These are phyloP conservation scores for Galendromus occidentalis DNA, from an alignment of 1,140 invertebrate genomes.

Conservation along the genomic window DNA sequence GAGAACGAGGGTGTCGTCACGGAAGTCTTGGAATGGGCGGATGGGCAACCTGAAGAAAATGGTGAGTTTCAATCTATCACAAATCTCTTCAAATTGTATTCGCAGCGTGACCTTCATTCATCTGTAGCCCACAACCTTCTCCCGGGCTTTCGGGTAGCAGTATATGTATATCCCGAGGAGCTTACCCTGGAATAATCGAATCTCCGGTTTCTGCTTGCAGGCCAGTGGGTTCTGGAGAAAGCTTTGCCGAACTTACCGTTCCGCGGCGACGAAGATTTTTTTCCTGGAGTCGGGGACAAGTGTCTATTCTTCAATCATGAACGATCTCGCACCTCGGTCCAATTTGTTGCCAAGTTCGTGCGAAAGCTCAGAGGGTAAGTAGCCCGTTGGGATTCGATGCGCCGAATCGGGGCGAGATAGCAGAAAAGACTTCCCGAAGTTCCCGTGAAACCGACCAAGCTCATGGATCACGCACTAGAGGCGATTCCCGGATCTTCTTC, in stretches of 20 bases:
- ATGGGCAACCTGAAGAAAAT: not conserved
- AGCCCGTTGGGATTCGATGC: not conserved
- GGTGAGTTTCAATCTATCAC: not conserved
- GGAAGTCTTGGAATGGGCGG: not conserved
- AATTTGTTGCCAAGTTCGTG: constrained; percentile 1
- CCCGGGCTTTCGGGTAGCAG: not conserved
- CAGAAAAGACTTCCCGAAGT: not conserved
- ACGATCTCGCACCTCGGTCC: not conserved
- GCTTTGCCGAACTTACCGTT: not conserved
- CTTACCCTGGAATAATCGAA: not conserved
- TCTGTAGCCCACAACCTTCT: not conserved
- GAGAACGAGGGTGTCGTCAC: constrained; percentile 2
- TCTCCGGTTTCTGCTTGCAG: too few species aligned
- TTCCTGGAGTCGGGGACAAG: not conserved
- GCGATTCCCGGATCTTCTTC: not conserved
- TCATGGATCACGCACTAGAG: not conserved
- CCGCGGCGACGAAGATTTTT: not conserved
- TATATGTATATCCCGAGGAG: not conserved
- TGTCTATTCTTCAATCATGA: not conserved
- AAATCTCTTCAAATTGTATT: too few species aligned
- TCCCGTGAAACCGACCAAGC: not conserved
- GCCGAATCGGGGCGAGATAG: not conserved
- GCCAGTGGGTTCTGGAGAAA: not conserved
- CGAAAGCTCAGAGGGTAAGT: not conserved
- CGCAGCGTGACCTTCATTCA: not conserved